phyloP scores from a whole-genome alignment of 2,888 invertebrate genomes.

The Chrysolina americana region DNA sequence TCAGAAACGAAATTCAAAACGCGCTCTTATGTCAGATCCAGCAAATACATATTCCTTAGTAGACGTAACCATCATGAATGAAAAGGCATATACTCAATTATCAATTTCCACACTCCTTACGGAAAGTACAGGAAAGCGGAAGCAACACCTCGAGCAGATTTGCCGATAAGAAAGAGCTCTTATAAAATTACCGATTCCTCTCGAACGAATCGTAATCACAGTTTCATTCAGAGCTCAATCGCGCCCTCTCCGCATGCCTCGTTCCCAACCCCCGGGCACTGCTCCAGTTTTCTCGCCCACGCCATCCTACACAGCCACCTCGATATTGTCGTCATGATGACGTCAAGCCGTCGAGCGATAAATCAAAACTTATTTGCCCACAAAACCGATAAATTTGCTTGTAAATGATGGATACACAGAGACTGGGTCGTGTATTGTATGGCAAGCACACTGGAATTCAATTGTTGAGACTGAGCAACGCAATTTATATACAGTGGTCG shows the following conservation, averaged over 20 bases:
- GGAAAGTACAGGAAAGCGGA: background rate
- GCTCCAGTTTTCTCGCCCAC: slow-evolving; percentile 10
- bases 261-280: slow-evolving; percentile 1
- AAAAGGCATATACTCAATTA: background rate
- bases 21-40: too few relatives aligned
- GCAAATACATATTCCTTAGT: too few relatives aligned
- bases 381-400: slow-evolving; percentile 16
- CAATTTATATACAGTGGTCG: background rate
- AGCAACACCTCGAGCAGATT: background rate
- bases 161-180: background rate
- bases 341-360: slow-evolving; percentile 35
- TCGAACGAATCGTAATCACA: background rate
- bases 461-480: background rate
- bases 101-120: background rate
- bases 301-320: slow-evolving; percentile 11
- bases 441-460: background rate
- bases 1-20: too few relatives aligned
- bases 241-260: background rate
- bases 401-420: background rate
- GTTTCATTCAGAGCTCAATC: slow-evolving; percentile 17
- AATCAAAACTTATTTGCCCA: slow-evolving; percentile 37
- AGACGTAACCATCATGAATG: background rate
- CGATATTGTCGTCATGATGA: slow-evolving; percentile 39
- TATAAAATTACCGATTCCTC: background rate
- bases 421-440: background rate